Base-by-base conservation (phyloP, 2,888 invertebrate species). In the Pherbina coryleti region DNA sequence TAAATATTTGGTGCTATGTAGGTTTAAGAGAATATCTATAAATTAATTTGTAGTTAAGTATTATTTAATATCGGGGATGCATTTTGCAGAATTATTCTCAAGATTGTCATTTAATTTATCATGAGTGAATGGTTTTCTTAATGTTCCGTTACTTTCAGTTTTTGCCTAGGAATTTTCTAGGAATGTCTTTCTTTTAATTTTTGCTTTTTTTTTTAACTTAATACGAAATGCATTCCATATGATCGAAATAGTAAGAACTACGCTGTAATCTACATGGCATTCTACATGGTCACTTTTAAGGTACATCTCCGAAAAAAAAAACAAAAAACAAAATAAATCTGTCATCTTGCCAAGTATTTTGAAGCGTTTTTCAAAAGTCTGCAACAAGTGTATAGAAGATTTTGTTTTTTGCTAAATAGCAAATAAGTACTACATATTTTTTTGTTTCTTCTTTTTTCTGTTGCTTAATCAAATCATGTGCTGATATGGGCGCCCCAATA, bases 261-360 rank as follows among this genome's bases (percentile, higher is more conserved):
- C 11, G 57, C 37, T 71, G 31, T 22, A 55, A n/a, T 69, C 51
- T 51, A 0, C 31, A 9, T 55, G 25, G 28, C 28, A 28, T 53
- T 60, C 55, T 55, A 19, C 28, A 28, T 31, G 64, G 31, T 22
- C 37, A 62, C 44, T 71, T n/a, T 37, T 44, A 57, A 57, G 57
- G 60, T 44, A 57, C 22, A 71, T 25, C 14, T 31, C n/a, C 34
- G 64, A 64, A 34, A 71, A 31, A 34, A 37, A 67, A 17, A 31
- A 71, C 25, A 31, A 71, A 31, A 34, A 37, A 67, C n/a, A 31
- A 71, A 34, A 31, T 14, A 73, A 37, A 49, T 22, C 14, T 64
- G 74, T 49, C 74, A 69, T 57, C 1, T 76, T 69, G 70, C 70
- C 67, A 57, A 76, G 69, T 22, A 14, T 22, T 22, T 44, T 44